phyloP scores from a whole-genome alignment of 2,113 vertebrate species.

The Cercocebus atys region DNA sequence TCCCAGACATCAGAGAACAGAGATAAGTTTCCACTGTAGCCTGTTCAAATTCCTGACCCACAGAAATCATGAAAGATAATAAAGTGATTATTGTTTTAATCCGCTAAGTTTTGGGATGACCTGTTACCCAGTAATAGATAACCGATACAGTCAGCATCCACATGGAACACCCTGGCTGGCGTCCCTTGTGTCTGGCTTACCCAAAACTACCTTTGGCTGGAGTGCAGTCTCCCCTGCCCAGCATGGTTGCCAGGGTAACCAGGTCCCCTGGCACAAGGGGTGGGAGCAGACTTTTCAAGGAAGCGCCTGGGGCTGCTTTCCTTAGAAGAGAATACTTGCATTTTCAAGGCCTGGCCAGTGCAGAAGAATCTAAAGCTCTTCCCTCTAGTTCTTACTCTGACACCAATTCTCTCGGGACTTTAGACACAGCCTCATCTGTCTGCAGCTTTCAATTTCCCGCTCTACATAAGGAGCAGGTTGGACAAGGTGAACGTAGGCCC shows the following conservation, averaged over 20 bases:
- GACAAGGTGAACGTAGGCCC: not conserved
- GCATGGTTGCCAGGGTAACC: conserved; percentile 42
- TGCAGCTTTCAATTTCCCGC: not conserved
- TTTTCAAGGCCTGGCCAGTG: not conserved
- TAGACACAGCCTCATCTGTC: not conserved
- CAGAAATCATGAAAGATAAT: not conserved
- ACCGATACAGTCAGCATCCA: fast-evolving
- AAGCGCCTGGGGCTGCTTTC: not conserved
- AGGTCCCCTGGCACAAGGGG: not conserved
- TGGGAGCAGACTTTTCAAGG: not conserved
- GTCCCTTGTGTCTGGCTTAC: not conserved
- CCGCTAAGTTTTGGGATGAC: not conserved
- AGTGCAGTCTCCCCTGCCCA: not conserved
- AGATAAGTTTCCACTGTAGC: not conserved
- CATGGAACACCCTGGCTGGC: not conserved
- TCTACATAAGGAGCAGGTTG: not conserved
- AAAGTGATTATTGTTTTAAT: not conserved
- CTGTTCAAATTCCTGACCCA: not conserved
- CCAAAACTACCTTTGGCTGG: not conserved
- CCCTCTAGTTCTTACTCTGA: not conserved
- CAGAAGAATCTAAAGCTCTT: not conserved
- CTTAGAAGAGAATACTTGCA: not conserved
- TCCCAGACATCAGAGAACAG: not conserved
- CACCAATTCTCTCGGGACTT: not conserved
- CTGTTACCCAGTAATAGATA: not conserved